Evolutionary conservation across 2,113 vertebrate species (phyloP).

Genomic region (Abramis brama): DNA sequence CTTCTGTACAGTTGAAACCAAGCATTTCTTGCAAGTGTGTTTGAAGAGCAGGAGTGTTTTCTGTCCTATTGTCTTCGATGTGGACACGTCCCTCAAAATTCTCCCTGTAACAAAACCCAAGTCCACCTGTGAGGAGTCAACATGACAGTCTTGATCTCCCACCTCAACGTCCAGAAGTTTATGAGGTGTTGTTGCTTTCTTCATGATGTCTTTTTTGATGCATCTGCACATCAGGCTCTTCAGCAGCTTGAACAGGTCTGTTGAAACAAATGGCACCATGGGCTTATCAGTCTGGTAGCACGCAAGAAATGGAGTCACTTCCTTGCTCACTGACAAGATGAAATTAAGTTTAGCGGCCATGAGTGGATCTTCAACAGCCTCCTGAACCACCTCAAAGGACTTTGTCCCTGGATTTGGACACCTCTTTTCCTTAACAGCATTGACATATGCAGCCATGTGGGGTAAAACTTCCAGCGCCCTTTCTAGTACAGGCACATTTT

Average conservation of each 20-base stretch:
- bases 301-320: conserved; percentile 10
- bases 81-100: too few relatives aligned
- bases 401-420: conserved; percentile 11
- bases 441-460: conserved; percentile 5
- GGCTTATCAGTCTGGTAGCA: conserved; percentile 6
- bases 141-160: too few relatives aligned
- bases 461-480: neutral
- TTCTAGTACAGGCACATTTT: conserved; percentile 3
- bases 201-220: too few relatives aligned
- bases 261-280: conserved; percentile 8
- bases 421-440: neutral
- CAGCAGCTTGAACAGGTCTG: conserved; percentile 20
- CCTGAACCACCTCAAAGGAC: conserved; percentile 6
- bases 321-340: conserved; percentile 8
- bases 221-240: conserved; percentile 13
- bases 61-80: too few relatives aligned
- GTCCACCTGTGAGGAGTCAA: too few relatives aligned
- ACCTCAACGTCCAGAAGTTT: too few relatives aligned
- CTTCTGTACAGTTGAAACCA: too few relatives aligned
- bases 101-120: too few relatives aligned
- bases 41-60: too few relatives aligned
- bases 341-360: conserved; percentile 19
- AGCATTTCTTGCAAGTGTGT: too few relatives aligned
- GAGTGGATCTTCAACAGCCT: conserved; percentile 22
- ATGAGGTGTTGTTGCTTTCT: too few relatives aligned